A percentile compares a stretch with the other conserved stretches of the same genome.
These are phyloP conservation scores for Drosophila robusta DNA, from an alignment of 2,888 invertebrate genomes.

Conservation along the genomic window DNA sequence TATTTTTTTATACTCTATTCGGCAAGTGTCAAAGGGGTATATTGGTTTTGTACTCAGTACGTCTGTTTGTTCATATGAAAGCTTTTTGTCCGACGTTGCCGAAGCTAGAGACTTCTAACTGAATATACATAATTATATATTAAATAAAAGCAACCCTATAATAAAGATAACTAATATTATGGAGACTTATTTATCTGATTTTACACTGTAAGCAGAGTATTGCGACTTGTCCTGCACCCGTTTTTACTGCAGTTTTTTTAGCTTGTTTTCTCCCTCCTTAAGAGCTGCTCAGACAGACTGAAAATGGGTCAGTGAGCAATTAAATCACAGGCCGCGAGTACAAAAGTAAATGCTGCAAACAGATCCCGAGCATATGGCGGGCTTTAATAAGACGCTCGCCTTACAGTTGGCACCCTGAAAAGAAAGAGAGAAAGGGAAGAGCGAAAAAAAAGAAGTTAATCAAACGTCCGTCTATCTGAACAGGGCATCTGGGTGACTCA, in stretches of 20 bases:
- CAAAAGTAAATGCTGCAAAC: constrained; percentile 39
- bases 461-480: constrained; percentile 44
- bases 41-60: background rate
- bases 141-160: no score
- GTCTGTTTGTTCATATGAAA: no score
- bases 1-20: constrained; percentile 7
- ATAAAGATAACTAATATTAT: no score
- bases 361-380: constrained; percentile 59
- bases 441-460: constrained; percentile 41
- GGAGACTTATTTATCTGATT: background rate
- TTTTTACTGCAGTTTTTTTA: background rate
- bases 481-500: constrained; percentile 54
- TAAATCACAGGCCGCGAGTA: constrained; percentile 36
- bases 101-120: no score
- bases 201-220: background rate
- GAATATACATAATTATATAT: no score
- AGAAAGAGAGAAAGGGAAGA: constrained; percentile 4
- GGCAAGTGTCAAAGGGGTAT: background rate
- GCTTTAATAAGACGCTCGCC: constrained; percentile 8
- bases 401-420: constrained; percentile 22
- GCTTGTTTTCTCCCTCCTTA: background rate
- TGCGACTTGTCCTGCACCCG: background rate
- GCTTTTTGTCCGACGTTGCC: no score
- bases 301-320: constrained; percentile 61
- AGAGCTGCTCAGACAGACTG: constrained; percentile 26